phyloP scores from a whole-genome alignment of 2,888 invertebrate genomes.

The Candidula unifasciata region DNA sequence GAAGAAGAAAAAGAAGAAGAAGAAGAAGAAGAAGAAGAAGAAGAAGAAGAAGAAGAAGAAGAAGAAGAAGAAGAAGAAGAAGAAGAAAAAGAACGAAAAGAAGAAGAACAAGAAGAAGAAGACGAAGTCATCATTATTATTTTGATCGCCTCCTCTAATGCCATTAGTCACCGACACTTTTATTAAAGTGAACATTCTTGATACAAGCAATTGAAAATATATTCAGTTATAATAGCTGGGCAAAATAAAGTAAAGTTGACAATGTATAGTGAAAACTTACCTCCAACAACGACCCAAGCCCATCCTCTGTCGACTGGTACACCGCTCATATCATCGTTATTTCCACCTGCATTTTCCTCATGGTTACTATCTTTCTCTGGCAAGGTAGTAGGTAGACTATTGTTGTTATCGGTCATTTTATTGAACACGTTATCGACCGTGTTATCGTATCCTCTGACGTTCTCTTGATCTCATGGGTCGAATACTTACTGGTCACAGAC shows the following conservation, averaged over 20 bases:
- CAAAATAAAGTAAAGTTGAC: too few relatives aligned
- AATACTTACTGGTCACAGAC: neutral
- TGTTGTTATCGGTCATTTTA: neutral
- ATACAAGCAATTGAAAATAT: too few relatives aligned
- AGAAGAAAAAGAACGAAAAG: neutral
- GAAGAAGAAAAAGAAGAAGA: slow-evolving; percentile 7
- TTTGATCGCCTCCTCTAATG: neutral
- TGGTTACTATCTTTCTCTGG: neutral
- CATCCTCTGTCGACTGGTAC: slow-evolving; percentile 55
- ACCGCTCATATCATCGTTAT: neutral
- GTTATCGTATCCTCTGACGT: neutral
- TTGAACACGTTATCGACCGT: neutral
- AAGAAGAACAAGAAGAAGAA: neutral
- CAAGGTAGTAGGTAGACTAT: neutral
- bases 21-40: slow-evolving; percentile 16
- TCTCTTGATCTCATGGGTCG: neutral
- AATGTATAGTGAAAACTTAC: too few relatives aligned
- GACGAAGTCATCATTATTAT: too few relatives aligned
- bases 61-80: slow-evolving; percentile 7
- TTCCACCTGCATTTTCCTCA: neutral
- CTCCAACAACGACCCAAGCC: slow-evolving; percentile 56
- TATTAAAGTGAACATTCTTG: too few relatives aligned
- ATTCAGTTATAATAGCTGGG: too few relatives aligned
- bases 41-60: slow-evolving; percentile 23
- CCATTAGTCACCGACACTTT: too few relatives aligned